phyloP scores from a whole-genome alignment of 2,888 invertebrate genomes.

The Stenolophus ochropezus region DNA sequence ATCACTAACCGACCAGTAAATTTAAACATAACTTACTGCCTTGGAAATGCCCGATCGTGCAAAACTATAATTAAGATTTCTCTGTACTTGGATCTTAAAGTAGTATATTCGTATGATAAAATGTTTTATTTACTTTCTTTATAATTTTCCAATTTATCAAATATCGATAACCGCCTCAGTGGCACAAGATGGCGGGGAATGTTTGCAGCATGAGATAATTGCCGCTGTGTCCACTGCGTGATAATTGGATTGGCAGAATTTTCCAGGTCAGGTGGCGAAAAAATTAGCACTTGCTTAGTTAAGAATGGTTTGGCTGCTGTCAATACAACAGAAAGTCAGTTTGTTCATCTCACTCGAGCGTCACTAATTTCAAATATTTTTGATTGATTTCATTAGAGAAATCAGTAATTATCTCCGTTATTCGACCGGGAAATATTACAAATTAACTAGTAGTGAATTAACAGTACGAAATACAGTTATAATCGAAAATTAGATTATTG shows the following conservation, averaged over 20 bases:
- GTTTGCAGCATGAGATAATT: conserved; percentile 9
- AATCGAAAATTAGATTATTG: background rate
- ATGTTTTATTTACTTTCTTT: too few species aligned
- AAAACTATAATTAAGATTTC: too few species aligned
- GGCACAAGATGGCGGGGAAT: background rate
- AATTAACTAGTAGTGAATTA: background rate
- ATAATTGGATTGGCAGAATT: conserved; percentile 38
- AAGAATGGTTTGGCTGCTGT: background rate
- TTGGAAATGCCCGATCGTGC: too few species aligned
- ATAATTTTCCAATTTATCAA: too few species aligned
- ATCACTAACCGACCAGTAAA: too few species aligned
- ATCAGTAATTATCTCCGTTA: background rate
- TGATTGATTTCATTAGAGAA: background rate
- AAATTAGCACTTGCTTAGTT: conserved; percentile 30
- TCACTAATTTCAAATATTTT: background rate
- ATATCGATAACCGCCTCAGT: too few species aligned
- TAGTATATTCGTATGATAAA: too few species aligned
- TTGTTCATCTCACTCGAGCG: background rate
- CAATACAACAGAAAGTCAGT: background rate
- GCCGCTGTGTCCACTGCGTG: conserved; percentile 5
- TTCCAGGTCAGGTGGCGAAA: conserved; percentile 28
- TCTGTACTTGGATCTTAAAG: too few species aligned
- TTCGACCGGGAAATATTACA: background rate
- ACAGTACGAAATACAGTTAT: background rate
- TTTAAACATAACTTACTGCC: too few species aligned